Evolutionary conservation across 2,113 vertebrate species (phyloP), one percentile per base, ranked within the genome.

Genomic region (Chamaea fasciata): DNA sequence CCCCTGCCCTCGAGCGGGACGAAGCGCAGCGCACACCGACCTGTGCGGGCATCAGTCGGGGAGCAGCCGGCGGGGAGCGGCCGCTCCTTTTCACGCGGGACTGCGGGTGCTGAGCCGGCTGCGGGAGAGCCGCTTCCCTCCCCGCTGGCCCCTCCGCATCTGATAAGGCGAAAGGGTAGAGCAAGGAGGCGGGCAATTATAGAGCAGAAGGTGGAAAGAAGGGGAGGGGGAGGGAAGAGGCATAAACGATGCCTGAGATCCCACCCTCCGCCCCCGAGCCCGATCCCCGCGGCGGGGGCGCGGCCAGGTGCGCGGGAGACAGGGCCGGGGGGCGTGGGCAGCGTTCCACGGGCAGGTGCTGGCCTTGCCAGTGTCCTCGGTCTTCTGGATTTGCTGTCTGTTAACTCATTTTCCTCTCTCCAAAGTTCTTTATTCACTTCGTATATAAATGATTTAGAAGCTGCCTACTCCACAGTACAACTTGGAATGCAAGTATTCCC

Each of bases 151-250:
- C 53, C 84, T 56, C 82, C 62, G 88, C 85, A 82, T 91, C 89
- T 30, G 95, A 96, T 80, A 77, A 95, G 46, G 46, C 46, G 64
- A 89, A 57, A 87, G 64, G 21, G 64, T 2, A 77, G 70, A 27
- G 94, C 89, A 75, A 91, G 65, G 86, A 96, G 90, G 94, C 95
- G 90, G 96, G 93, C 95, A 94, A 50, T 95, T 96, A 96, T 84
- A 95, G 50, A 77, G 59, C 59, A 86, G 95, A 97, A 95, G 95
- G 89, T 95, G 95, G 93, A 91, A 94, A 57, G 70, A 49, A 65
- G 60, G 10, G 53, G 27, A 6, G 16, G 10, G 11, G 33, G 41
- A 76, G 67, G 39, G 75, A 53, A 68, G 37, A 92, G 52, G 35
- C 78, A 62, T 2, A 52, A 53, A 41, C 21, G 52, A 21, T 47